Evolutionary conservation across 2,888 invertebrate species (phyloP), one percentile per base, ranked within the genome.

Genomic region (Phalangium opilio): DNA sequence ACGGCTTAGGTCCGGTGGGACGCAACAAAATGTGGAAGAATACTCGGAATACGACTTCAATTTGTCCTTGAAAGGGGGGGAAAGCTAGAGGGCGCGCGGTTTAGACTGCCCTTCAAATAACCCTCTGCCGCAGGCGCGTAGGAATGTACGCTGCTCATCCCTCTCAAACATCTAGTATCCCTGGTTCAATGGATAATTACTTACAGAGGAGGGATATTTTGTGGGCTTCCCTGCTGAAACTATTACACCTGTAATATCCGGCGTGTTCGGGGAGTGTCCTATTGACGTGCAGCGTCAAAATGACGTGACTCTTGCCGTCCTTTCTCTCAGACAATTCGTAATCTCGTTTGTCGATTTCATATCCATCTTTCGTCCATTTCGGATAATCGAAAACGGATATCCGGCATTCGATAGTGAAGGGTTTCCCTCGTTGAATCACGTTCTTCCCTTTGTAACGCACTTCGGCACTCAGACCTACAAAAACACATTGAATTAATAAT

Each of bases 351-450:
- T 48, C 47, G 2, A 52, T 27, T 1, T 42, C 17, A 1, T 43
- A 10, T 14, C 52, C 52, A 21, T 52, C 49, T n/a, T 39, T 49
- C 2, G 52, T 49, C 56, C 56, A 56, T 39, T 55, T 52, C 3
- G 56, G 55, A 12, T 45, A 38, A 8, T 50, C 50, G 27, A 51
- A 54, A 7, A 43, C 43, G 2, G 55, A 51, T 32, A 52, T 50
- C 41, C 41, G 33, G 34, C 56, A 56, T 8, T 42, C 36, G 12
- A 56, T 49, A 21, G 17, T 41, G 44, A 56, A 51, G 8, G 50
- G 32, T 1, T 36, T 19, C 7, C 55, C 56, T 41, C 51, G 51
- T 1, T 50, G 19, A 2, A 56, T 49, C 21, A 49, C 54, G 33
- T 44, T 43, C 27, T 49, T 43, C 3, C 56, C 56, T 7, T 47